Conservation (phyloP, 2,113 vertebrate species). For the Cranoglanis bouderius region DNA sequence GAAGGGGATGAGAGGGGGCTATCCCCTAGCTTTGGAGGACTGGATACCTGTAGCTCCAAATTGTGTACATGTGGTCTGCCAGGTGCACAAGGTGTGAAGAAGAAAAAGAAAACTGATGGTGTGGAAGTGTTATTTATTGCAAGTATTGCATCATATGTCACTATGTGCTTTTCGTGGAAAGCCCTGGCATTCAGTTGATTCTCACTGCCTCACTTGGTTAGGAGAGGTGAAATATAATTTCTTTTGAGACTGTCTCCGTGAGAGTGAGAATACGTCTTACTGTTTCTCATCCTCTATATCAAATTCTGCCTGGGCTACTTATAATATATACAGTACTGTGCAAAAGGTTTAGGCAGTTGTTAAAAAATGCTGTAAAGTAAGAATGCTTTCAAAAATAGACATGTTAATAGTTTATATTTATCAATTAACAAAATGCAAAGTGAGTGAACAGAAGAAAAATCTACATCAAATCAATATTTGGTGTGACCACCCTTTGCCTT, state of each 20-base stretch:
- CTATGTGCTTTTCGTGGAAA: background rate
- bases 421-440: too few species aligned
- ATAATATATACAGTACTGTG: too few species aligned
- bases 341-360: too few species aligned
- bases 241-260: background rate
- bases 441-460: too few species aligned
- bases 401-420: too few species aligned
- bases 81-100: background rate
- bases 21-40: background rate
- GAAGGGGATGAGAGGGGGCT: background rate
- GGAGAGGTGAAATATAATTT: background rate
- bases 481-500: too few species aligned
- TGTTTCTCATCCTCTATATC: background rate
- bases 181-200: background rate
- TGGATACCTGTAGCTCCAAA: background rate
- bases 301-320: background rate
- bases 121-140: background rate
- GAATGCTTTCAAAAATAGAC: too few species aligned
- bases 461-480: too few species aligned
- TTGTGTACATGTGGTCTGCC: background rate
- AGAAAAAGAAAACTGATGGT: background rate
- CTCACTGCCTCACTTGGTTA: background rate
- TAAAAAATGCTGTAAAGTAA: too few species aligned
- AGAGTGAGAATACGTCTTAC: background rate
- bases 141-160: background rate